Percentiles rank a stretch among this genome's conserved stretches.
Evolutionary conservation across 2,797 vertebrate genomes (phyloP).

Genomic region (Enoplosus armatus): DNA sequence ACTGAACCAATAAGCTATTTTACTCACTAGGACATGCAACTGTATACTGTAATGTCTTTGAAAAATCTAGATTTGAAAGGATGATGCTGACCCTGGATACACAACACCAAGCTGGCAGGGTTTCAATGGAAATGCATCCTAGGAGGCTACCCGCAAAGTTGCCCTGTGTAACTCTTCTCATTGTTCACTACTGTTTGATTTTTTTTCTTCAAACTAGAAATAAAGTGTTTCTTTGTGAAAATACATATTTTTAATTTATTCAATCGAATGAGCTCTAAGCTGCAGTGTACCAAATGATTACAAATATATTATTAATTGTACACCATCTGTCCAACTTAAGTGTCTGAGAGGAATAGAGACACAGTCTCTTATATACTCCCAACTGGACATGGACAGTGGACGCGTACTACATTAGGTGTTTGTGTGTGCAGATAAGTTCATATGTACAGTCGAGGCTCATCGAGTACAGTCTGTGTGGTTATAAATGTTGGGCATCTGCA

Average conservation of each 20-base stretch:
- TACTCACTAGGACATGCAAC: neutral
- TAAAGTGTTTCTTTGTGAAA: neutral
- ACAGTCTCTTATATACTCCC: neutral
- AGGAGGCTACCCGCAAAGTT: neutral
- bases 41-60: neutral
- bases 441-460: neutral
- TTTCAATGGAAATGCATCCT: slow-evolving; percentile 10
- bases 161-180: neutral
- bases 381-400: neutral
- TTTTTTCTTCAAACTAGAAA: neutral
- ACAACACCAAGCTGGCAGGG: neutral
- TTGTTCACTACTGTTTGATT: neutral
- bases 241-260: neutral
- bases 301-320: neutral
- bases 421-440: neutral
- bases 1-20: neutral
- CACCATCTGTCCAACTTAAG: neutral
- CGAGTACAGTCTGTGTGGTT: neutral
- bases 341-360: neutral
- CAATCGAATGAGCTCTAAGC: neutral
- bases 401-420: neutral
- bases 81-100: slow-evolving; percentile 9
- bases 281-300: neutral
- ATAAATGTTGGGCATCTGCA: neutral
- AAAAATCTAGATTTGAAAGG: slow-evolving; percentile 1